phyloP scores from a whole-genome alignment of 2,888 invertebrate species.

The Furcula furcula region DNA sequence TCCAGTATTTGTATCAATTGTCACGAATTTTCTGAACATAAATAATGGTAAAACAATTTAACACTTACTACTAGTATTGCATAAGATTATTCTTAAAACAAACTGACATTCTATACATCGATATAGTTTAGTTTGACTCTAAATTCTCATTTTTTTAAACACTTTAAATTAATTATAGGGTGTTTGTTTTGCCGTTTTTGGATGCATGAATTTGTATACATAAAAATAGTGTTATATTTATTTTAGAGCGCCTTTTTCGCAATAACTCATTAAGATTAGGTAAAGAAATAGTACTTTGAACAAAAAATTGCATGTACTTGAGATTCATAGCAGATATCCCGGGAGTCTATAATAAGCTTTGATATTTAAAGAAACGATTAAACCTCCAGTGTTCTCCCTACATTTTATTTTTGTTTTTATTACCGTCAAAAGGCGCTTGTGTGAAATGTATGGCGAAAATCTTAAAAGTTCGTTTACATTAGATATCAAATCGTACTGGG shows the following conservation, averaged over 20 bases:
- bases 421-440: no score
- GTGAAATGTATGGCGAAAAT: no score
- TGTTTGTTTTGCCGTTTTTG: constrained; percentile 17
- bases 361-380: no score
- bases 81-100: constrained; percentile 65
- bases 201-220: constrained; percentile 12
- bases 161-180: constrained; percentile 27
- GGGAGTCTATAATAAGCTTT: no score
- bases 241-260: constrained; percentile 18
- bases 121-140: constrained; percentile 46
- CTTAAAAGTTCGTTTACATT: no score
- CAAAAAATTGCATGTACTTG: constrained; percentile 27
- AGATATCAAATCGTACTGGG: no score
- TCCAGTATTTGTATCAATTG: constrained; percentile 42
- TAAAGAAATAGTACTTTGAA: constrained; percentile 9
- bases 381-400: no score
- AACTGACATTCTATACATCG: constrained; percentile 55
- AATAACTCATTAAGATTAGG: constrained; percentile 16
- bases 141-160: constrained; percentile 44
- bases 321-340: constrained; percentile 31
- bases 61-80: constrained; percentile 81
- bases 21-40: constrained; percentile 55
- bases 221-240: constrained; percentile 5
- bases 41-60: constrained; percentile 79
- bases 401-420: no score